These are phyloP conservation scores for Procambarus clarkii DNA, from an alignment of 1,140 invertebrate genomes.

Conservation along the genomic window DNA sequence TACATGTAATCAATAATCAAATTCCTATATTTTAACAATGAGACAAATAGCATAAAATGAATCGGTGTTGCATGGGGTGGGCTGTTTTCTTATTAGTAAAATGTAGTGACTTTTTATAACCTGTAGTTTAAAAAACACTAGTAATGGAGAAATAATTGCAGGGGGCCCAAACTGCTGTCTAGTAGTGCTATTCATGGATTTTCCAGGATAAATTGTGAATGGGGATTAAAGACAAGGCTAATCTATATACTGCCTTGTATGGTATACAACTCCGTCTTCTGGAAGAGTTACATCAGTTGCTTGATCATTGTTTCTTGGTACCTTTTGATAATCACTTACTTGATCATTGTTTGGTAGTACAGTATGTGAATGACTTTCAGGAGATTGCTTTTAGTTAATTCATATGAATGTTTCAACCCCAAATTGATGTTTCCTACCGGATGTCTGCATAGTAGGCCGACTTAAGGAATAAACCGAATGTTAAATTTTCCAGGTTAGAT, in stretches of 20 bases:
- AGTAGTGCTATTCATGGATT: not conserved
- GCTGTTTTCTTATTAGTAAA: not conserved
- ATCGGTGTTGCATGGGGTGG: not conserved
- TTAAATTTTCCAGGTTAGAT: not conserved
- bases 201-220: not conserved
- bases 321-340: too few relatives aligned
- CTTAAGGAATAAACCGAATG: not conserved
- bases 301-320: not conserved
- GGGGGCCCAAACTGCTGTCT: not conserved
- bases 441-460: not conserved
- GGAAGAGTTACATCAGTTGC: not conserved
- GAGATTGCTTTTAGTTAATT: not conserved
- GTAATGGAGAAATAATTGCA: not conserved
- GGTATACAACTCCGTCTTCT: not conserved
- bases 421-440: not conserved
- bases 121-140: not conserved
- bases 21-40: not conserved
- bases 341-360: too few relatives aligned
- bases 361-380: not conserved
- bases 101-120: not conserved
- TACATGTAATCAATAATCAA: not conserved
- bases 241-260: not conserved
- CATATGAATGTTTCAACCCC: not conserved
- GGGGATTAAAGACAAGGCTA: too few relatives aligned
- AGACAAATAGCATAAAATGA: not conserved